Percentiles rank a stretch among this genome's conserved stretches.
Conservation (phyloP, 2,888 invertebrate species). For the Gibbula magus region DNA sequence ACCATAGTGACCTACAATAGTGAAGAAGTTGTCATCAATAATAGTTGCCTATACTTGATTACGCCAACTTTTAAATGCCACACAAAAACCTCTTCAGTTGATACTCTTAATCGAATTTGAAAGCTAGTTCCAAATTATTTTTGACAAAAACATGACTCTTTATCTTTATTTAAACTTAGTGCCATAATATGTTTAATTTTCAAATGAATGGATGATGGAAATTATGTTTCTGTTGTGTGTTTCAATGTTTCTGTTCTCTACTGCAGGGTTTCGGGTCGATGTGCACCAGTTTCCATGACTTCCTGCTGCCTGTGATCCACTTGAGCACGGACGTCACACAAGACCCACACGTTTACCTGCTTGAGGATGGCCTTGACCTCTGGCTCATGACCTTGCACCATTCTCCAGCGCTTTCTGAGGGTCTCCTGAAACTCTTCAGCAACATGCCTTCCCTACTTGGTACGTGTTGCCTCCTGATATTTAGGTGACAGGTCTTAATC, state of each 20-base stretch:
- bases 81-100: too few relatives aligned
- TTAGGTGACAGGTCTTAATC: constrained; percentile 35
- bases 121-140: too few relatives aligned
- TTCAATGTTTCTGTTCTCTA: background rate
- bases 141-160: too few relatives aligned
- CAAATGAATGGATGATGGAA: too few relatives aligned
- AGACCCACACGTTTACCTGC: constrained; percentile 88
- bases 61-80: too few relatives aligned
- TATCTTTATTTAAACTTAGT: too few relatives aligned
- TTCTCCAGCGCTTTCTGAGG: constrained; percentile 78
- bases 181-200: too few relatives aligned
- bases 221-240: background rate
- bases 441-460: constrained; percentile 70
- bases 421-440: constrained; percentile 80
- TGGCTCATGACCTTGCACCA: constrained; percentile 91
- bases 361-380: constrained; percentile 93
- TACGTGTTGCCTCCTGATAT: constrained; percentile 40
- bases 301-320: constrained; percentile 81
- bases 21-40: too few relatives aligned
- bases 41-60: too few relatives aligned
- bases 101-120: too few relatives aligned
- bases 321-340: constrained; percentile 87
- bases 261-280: constrained; percentile 69
- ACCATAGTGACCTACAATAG: too few relatives aligned
- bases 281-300: constrained; percentile 75